Percentiles rank a stretch among this genome's conserved stretches.
phyloP scores from a whole-genome alignment of 2,888 invertebrate genomes.

The Morinoia aosen region DNA sequence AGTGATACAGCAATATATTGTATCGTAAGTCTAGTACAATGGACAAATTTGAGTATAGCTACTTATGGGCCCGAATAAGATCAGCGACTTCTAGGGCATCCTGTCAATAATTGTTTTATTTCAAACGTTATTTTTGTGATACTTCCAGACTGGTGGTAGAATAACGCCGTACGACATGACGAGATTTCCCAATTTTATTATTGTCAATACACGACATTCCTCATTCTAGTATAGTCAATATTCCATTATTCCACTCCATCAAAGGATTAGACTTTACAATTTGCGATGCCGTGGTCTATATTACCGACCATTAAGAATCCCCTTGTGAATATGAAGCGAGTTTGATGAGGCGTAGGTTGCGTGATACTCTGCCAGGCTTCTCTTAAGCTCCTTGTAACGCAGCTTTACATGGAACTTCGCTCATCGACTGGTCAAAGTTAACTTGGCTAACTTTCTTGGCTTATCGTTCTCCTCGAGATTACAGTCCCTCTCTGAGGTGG shows the following conservation, averaged over 20 bases:
- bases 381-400: not conserved
- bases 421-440: not conserved
- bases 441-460: not conserved
- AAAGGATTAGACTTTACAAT: not conserved
- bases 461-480: conserved; percentile 19
- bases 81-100: no score
- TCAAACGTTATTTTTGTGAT: no score
- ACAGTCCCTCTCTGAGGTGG: not conserved
- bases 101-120: no score
- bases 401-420: not conserved
- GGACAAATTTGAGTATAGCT: no score
- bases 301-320: not conserved
- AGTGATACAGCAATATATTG: no score
- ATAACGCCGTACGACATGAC: no score
- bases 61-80: no score
- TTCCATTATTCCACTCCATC: not conserved
- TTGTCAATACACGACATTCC: no score
- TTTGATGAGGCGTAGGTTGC: not conserved
- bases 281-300: not conserved
- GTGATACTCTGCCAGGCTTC: not conserved
- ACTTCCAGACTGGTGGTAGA: no score
- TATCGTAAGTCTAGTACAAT: no score
- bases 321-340: not conserved
- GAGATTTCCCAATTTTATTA: no score
- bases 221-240: no score